Evolutionary conservation across 2,113 vertebrate genomes (phyloP).

Genomic region (Alces alces): DNA sequence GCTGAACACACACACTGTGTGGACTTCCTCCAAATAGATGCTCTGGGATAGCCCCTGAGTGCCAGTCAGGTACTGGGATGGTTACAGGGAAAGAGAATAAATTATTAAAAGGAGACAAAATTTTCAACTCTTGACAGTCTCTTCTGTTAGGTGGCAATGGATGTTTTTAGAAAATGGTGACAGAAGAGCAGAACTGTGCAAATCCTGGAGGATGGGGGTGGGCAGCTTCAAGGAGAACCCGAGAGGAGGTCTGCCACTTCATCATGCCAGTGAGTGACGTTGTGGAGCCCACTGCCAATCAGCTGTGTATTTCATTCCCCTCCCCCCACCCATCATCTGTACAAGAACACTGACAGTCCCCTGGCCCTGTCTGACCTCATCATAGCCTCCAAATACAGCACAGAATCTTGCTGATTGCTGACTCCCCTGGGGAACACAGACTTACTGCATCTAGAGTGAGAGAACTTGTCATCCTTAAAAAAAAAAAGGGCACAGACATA

Average conservation of each 20-base stretch:
- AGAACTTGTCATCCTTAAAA: neutral
- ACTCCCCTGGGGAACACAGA: too few species aligned
- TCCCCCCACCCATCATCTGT: neutral
- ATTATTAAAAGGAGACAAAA: neutral
- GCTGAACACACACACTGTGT: neutral
- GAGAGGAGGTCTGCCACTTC: neutral
- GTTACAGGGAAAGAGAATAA: neutral
- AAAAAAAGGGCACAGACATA: neutral
- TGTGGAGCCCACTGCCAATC: neutral
- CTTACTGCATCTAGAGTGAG: neutral
- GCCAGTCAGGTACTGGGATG: neutral
- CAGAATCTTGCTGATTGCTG: neutral
- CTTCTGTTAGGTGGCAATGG: neutral
- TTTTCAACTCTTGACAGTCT: neutral
- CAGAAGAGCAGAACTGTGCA: neutral
- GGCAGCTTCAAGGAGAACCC: neutral
- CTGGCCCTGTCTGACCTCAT: neutral
- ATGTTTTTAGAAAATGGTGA: neutral
- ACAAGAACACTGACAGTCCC: neutral
- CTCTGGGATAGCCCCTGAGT: neutral
- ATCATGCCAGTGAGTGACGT: neutral
- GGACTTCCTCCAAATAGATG: neutral
- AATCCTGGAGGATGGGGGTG: neutral
- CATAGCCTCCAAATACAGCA: neutral
- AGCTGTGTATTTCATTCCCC: neutral